Conservation (phyloP, 2,888 invertebrate genomes). For the Cantharis nigra region DNA sequence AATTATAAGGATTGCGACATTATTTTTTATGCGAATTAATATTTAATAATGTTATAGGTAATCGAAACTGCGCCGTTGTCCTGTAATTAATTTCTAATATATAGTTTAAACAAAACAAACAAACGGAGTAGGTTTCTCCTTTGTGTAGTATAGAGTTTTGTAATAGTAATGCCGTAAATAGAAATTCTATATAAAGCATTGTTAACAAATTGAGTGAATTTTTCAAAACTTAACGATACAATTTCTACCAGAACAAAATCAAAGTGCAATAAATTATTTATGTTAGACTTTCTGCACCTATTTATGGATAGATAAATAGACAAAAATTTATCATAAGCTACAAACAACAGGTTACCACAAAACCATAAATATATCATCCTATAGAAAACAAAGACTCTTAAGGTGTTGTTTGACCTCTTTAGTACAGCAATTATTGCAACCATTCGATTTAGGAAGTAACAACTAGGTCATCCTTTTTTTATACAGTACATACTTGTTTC, state of each 20-base stretch:
- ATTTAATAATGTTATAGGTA: neutral
- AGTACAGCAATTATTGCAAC: constrained; percentile 23
- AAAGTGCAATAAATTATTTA: constrained; percentile 5
- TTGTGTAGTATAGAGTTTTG: neutral
- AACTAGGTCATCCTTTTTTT: constrained; percentile 15
- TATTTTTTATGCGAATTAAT: neutral
- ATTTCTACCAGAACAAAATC: neutral
- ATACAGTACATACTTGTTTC: neutral
- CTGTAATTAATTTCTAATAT: neutral
- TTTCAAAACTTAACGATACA: constrained; percentile 1
- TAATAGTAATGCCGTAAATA: neutral
- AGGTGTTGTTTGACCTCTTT: constrained; percentile 32
- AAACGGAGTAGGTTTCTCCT: neutral
- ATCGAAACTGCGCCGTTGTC: neutral
- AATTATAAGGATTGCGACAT: neutral
- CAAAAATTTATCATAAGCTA: constrained; percentile 15
- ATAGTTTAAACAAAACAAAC: neutral
- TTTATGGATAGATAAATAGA: constrained; percentile 11
- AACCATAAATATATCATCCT: constrained; percentile 29
- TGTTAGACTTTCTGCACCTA: neutral
- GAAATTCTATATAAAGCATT: constrained; percentile 2
- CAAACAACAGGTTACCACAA: constrained; percentile 26
- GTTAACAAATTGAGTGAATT: neutral
- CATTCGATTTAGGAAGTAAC: constrained; percentile 16
- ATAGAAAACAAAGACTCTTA: constrained; percentile 29